A percentile compares a stretch with the other conserved stretches of the same genome.
Conservation (phyloP, 1,140 invertebrate genomes). For the Lycorma delicatula region DNA sequence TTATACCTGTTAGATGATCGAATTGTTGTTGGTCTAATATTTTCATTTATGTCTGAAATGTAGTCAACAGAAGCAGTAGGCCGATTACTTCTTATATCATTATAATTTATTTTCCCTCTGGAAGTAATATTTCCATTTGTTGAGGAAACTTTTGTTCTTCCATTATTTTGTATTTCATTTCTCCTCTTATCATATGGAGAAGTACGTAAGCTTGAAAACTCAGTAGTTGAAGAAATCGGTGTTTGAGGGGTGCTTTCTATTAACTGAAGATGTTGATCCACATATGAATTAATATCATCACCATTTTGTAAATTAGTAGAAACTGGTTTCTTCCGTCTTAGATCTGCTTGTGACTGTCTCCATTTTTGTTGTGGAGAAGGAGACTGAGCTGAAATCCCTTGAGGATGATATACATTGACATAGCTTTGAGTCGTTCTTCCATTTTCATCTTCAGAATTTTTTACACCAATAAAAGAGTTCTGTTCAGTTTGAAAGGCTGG, state of each 20-base stretch:
- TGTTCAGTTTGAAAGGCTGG: constrained; percentile 14
- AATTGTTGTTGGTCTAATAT: neutral
- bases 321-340: constrained; percentile 1
- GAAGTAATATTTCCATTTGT: neutral
- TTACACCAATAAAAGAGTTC: constrained; percentile 15
- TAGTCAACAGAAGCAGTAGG: constrained; percentile 9
- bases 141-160: neutral
- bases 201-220: neutral
- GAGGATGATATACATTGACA: constrained; percentile 18
- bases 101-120: neutral
- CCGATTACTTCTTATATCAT: constrained; percentile 2
- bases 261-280: constrained; percentile 13
- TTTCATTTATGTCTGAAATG: neutral
- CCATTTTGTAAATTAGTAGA: neutral
- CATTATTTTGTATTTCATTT: neutral
- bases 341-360: constrained; percentile 12
- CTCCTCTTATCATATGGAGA: neutral
- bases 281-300: neutral
- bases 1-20: constrained; percentile 15
- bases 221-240: neutral
- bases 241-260: constrained; percentile 9
- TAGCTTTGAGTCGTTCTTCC: constrained; percentile 18
- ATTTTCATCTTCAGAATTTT: constrained; percentile 11
- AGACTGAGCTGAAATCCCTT: constrained; percentile 20
- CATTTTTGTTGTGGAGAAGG: constrained; percentile 19